Base-by-base conservation (phyloP, 2,113 vertebrate species). In the Nothoprocta perdicaria region DNA sequence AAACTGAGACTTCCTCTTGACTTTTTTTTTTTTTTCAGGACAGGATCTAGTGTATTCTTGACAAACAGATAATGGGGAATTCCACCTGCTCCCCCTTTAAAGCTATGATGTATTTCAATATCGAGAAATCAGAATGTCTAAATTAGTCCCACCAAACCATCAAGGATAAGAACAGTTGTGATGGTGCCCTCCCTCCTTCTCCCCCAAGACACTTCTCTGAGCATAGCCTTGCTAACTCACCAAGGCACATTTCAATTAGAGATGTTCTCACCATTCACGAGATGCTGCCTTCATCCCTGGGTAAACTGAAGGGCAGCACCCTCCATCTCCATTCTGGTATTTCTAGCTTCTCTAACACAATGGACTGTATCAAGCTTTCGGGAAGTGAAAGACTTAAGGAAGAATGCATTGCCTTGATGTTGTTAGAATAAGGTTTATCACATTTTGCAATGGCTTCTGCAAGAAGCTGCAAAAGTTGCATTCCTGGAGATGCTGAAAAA, bases 1-100 rank as follows among this genome's bases (percentile, higher is more conserved):
- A 88, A 57, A 62, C 58, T 67, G 71, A 66, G 71, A 84, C 86
- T 89, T 94, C 95, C 89, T 94, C 82, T 24, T 58, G 65, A 35
- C 29, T 86, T 48, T 22, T 11, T 48, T 22, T 11, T 48, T 48
- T 48, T 73, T 85, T 83, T 83, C 87, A 81, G 41, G 82, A 40
- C 91, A 79, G 38, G 48, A 82, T 21, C 83, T 91, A 15, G 33
- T 4, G 27, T 18, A 3, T 17, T 76, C 84, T 83, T 72, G 86
- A 89, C 72, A 82, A 77, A 75, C 10, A 82, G 63, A 77, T 24
- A 53, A 48, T 0, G 92, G 93, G 88, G 76, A 90, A 90, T 91
- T 82, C 94, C 95, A 55, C 71, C 24, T 2, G 0, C 52, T 65
- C 8, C 75, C 88, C 84, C 71, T 74, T 41, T 68, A 27, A 40